Evolutionary conservation across 2,797 vertebrate species (phyloP).

Genomic region (Myotis daubentonii): DNA sequence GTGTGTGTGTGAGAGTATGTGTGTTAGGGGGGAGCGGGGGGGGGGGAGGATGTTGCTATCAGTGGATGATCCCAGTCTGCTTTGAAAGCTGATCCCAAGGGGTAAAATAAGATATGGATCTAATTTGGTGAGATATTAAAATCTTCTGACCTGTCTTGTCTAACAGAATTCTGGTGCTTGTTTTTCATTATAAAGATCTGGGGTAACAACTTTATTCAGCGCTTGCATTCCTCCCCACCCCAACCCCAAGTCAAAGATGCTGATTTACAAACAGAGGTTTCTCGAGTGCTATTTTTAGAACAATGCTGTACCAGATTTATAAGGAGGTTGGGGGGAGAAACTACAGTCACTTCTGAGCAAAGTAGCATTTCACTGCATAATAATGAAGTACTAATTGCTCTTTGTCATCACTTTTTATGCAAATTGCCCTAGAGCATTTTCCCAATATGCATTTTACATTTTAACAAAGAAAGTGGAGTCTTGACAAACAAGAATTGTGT

Average conservation of each 20-base stretch:
- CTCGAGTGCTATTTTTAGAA: constrained; percentile 88
- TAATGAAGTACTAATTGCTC: constrained; percentile 88
- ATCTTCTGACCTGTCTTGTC: constrained; percentile 79
- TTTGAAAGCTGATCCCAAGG: constrained; percentile 82
- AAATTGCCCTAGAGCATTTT: constrained; percentile 85
- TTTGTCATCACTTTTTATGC: constrained; percentile 89
- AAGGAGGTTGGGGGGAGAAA: constrained; percentile 63
- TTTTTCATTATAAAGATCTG: constrained; percentile 79
- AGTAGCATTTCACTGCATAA: constrained; percentile 87
- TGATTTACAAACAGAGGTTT: constrained; percentile 86
- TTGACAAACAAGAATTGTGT: constrained; percentile 84
- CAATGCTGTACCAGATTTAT: constrained; percentile 85
- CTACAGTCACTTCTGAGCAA: constrained; percentile 85
- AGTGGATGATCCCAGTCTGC: constrained; percentile 76
- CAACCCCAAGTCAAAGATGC: constrained; percentile 82
- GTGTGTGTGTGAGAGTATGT: background rate
- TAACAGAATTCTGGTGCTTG: constrained; percentile 76
- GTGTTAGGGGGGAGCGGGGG: background rate
- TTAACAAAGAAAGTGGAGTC: constrained; percentile 85
- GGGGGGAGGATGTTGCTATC: constrained; percentile 69
- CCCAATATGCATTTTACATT: constrained; percentile 86
- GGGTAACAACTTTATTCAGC: constrained; percentile 71
- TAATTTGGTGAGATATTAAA: constrained; percentile 83
- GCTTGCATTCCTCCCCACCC: constrained; percentile 69
- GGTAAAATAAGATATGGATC: constrained; percentile 79